A percentile compares a stretch with the other conserved stretches of the same genome.
Conservation (phyloP, 2,113 vertebrate genomes). For the Clarias gariepinus region DNA sequence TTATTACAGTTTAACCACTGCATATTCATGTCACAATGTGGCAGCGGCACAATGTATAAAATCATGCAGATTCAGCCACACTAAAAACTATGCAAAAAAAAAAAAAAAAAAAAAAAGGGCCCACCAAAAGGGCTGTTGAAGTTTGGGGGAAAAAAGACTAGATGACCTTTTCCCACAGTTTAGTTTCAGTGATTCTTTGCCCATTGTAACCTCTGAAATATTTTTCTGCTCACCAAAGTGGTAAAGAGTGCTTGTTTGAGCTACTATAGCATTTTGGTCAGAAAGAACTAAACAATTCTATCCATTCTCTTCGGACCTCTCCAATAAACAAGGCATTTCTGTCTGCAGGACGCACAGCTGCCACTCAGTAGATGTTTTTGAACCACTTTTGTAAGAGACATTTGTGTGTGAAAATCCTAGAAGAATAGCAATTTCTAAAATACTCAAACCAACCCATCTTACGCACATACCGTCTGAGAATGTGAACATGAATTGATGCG, state of each 20-base stretch:
- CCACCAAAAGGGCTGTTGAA: not conserved
- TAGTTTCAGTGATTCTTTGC: not conserved
- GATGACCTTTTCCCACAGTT: too few species aligned
- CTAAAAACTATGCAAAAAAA: not conserved
- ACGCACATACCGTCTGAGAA: not conserved
- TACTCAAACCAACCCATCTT: not conserved
- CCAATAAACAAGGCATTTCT: not conserved
- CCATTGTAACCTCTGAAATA: not conserved
- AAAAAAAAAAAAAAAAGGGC: not conserved
- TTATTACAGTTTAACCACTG: not conserved
- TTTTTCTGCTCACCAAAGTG: not conserved
- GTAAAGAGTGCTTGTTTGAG: not conserved
- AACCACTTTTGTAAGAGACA: not conserved
- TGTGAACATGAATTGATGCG: not conserved
- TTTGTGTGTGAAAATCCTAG: not conserved
- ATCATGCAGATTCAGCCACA: not conserved
- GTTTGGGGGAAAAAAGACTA: not conserved
- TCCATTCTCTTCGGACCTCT: not conserved
- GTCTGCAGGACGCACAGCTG: not conserved
- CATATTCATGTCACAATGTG: too few species aligned
- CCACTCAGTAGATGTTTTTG: not conserved
- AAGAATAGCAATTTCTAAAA: not conserved
- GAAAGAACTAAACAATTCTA: not conserved
- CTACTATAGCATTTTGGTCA: not conserved
- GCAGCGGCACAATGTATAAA: not conserved